Evolutionary conservation across 2,888 invertebrate species (phyloP).

Genomic region (Napeogenes inachia): DNA sequence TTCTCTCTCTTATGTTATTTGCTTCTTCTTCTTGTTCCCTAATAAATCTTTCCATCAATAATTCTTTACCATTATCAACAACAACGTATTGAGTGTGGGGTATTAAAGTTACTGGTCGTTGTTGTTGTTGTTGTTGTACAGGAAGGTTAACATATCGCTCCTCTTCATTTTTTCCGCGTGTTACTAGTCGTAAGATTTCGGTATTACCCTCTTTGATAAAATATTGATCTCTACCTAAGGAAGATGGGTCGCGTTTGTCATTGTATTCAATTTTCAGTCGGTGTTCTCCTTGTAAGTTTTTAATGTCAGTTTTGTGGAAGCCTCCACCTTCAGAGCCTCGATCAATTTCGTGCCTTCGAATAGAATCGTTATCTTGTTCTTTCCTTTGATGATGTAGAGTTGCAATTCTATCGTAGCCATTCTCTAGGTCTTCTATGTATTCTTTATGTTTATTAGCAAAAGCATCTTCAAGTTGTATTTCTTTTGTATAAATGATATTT

Average conservation of each 20-base stretch:
- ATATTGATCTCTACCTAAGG: conserved; percentile 81
- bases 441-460: conserved; percentile 74
- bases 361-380: conserved; percentile 83
- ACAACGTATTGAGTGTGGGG: conserved; percentile 80
- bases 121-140: conserved; percentile 67
- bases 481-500: conserved; percentile 75
- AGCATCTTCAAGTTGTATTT: conserved; percentile 73
- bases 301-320: conserved; percentile 66
- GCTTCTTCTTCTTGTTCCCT: conserved; percentile 86
- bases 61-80: conserved; percentile 88
- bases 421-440: conserved; percentile 79
- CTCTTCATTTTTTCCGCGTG: conserved; percentile 83
- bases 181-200: conserved; percentile 87
- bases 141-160: conserved; percentile 79
- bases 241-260: conserved; percentile 53
- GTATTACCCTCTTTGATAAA: conserved; percentile 91
- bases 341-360: conserved; percentile 86
- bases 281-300: conserved; percentile 45
- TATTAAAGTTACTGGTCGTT: conserved; percentile 74
- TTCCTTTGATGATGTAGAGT: conserved; percentile 66
- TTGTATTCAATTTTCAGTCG: conserved; percentile 51
- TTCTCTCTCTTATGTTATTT: conserved; percentile 76
- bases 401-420: conserved; percentile 73
- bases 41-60: conserved; percentile 89
- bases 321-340: conserved; percentile 82